A percentile compares a stretch with the other conserved stretches of the same genome.
Evolutionary conservation across 2,797 vertebrate genomes (phyloP).

Genomic region (Enteromius unitaeniatus): DNA sequence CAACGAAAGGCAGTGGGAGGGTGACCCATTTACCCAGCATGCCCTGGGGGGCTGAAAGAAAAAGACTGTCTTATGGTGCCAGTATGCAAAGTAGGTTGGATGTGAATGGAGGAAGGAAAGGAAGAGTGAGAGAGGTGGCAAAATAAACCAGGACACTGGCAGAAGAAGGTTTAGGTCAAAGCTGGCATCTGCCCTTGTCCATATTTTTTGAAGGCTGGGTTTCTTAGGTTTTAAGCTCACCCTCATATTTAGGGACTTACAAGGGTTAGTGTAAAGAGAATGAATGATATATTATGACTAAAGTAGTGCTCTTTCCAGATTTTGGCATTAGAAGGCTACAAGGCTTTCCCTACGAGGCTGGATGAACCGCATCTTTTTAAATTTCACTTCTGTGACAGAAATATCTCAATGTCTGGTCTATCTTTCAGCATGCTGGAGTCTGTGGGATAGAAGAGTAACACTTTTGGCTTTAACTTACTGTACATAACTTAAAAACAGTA

Average conservation of each 20-base stretch:
- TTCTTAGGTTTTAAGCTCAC: not conserved
- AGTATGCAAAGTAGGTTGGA: conserved; percentile 52
- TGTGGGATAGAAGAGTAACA: conserved; percentile 4
- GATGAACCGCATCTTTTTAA: conserved; percentile 13
- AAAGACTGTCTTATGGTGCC: conserved; percentile 49
- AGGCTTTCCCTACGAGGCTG: not conserved
- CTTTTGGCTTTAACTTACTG: not conserved
- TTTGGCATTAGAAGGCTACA: not conserved
- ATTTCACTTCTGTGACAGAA: conserved; percentile 15
- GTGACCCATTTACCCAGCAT: conserved; percentile 76
- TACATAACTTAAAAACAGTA: not conserved
- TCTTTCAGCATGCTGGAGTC: conserved; percentile 42
- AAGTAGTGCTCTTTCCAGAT: conserved; percentile 18
- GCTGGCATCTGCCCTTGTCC: not conserved
- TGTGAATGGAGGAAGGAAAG: conserved; percentile 37
- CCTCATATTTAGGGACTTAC: not conserved
- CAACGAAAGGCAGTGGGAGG: conserved; percentile 56
- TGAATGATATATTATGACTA: conserved; percentile 25
- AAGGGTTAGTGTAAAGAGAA: not conserved
- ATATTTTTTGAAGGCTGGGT: conserved; percentile 15
- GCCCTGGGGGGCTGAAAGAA: conserved; percentile 55
- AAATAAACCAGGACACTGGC: conserved; percentile 40
- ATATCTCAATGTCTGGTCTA: conserved; percentile 35
- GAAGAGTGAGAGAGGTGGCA: conserved; percentile 25
- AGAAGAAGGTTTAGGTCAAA: conserved; percentile 38